These are phyloP conservation scores for Philopotamus ludificatus DNA, from an alignment of 1,140 invertebrate genomes.

Conservation along the genomic window DNA sequence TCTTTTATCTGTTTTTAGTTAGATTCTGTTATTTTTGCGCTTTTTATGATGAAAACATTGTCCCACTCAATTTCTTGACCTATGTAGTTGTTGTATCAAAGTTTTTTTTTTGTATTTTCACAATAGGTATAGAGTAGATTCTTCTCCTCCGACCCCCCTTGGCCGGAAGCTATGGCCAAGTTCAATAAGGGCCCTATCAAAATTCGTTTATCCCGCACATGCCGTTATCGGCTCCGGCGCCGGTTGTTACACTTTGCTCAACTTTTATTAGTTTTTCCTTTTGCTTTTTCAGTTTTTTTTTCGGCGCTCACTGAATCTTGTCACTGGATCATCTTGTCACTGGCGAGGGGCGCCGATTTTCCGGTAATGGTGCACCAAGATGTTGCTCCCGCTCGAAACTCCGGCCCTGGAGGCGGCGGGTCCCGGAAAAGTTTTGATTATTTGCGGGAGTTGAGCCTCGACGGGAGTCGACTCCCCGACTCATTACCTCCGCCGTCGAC, in stretches of 20 bases:
- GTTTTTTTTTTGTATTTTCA: too few relatives aligned
- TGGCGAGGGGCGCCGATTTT: background rate
- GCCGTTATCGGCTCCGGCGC: background rate
- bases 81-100: too few relatives aligned
- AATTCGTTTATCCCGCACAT: constrained; percentile 23
- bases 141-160: background rate
- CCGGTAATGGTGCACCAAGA: constrained; percentile 27
- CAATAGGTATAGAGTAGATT: background rate
- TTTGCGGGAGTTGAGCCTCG: constrained; percentile 2
- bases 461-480: background rate
- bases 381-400: constrained; percentile 11
- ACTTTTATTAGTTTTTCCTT: constrained; percentile 27
- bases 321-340: background rate
- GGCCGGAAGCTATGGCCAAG: background rate
- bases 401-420: background rate
- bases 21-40: too few relatives aligned
- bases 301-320: background rate
- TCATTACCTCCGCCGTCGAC: constrained; percentile 3
- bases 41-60: too few relatives aligned
- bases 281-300: constrained; percentile 1
- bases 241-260: constrained; percentile 5
- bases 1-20: too few relatives aligned
- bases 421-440: constrained; percentile 21
- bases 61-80: too few relatives aligned
- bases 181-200: constrained; percentile 26